Evolutionary conservation across 2,888 invertebrate species (phyloP).

Genomic region (Eucera pruinosa): DNA sequence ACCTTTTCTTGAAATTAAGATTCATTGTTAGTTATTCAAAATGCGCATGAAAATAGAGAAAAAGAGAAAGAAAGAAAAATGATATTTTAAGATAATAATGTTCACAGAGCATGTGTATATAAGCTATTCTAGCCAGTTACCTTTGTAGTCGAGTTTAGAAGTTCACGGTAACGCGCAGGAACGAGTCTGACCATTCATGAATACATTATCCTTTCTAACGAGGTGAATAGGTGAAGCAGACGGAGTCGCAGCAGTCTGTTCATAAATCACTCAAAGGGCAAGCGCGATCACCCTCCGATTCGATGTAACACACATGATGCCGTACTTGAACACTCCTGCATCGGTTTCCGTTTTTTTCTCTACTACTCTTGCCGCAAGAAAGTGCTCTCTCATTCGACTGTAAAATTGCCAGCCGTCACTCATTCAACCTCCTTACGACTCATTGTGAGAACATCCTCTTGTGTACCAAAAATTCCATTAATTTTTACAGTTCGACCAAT

Average conservation of each 20-base stretch:
- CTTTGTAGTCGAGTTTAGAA: slow-evolving; percentile 31
- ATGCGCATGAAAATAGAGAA: too few species aligned
- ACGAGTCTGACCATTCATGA: slow-evolving; percentile 75
- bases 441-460: slow-evolving; percentile 1
- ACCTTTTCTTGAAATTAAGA: too few species aligned
- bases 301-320: slow-evolving; percentile 45
- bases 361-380: slow-evolving; percentile 24
- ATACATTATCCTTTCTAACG: slow-evolving; percentile 82
- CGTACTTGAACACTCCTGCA: slow-evolving; percentile 69
- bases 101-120: slow-evolving; percentile 9
- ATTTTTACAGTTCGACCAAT: not conserved
- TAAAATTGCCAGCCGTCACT: slow-evolving; percentile 67
- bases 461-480: slow-evolving; percentile 1
- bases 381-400: slow-evolving; percentile 66
- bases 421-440: slow-evolving; percentile 14
- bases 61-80: too few species aligned
- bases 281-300: slow-evolving; percentile 69
- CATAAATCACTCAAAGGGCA: slow-evolving; percentile 80
- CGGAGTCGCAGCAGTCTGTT: slow-evolving; percentile 76
- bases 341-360: slow-evolving; percentile 78
- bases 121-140: slow-evolving; percentile 17
- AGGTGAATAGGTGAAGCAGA: slow-evolving; percentile 82
- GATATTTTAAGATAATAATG: too few species aligned
- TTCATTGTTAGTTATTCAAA: too few species aligned
- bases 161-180: slow-evolving; percentile 28